These are phyloP conservation scores for Aradus depressus DNA, from an alignment of 2,888 invertebrate species.

Conservation along the genomic window DNA sequence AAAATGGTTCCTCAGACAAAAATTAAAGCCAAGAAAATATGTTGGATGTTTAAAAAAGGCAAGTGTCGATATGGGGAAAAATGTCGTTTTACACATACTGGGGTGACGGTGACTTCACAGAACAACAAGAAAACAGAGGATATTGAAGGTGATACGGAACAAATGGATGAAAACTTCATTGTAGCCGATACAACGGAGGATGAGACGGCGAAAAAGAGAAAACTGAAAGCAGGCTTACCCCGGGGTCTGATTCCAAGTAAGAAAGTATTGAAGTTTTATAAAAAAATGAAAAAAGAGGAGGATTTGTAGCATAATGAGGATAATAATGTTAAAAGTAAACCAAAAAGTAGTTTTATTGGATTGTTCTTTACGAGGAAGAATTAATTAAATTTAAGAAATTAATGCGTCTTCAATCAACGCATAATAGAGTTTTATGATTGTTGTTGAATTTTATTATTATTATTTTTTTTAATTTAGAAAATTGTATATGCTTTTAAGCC, in stretches of 20 bases:
- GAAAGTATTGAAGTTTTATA: constrained; percentile 69
- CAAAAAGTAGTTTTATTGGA: too few species aligned
- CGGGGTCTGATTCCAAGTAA: constrained; percentile 70
- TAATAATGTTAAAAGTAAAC: too few species aligned
- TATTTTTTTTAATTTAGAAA: too few species aligned
- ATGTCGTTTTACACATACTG: constrained; percentile 81
- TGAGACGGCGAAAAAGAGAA: constrained; percentile 41
- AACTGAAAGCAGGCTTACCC: constrained; percentile 67
- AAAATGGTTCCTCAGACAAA: constrained; percentile 71
- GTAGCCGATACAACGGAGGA: constrained; percentile 40
- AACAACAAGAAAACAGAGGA: constrained; percentile 15
- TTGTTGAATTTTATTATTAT: too few species aligned
- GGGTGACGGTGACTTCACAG: neutral
- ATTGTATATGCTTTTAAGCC: too few species aligned
- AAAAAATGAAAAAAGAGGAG: constrained; percentile 44
- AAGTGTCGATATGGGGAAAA: constrained; percentile 83
- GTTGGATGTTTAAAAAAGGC: constrained; percentile 87
- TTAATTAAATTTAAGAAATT: too few species aligned
- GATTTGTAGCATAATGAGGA: too few species aligned
- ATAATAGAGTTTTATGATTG: too few species aligned
- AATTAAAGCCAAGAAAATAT: constrained; percentile 79
- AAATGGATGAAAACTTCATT: constrained; percentile 13
- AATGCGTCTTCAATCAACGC: too few species aligned
- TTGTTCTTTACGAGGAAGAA: too few species aligned
- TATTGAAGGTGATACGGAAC: neutral